Evolutionary conservation across 2,797 vertebrate genomes (phyloP).

Genomic region (Meda fulgida): DNA sequence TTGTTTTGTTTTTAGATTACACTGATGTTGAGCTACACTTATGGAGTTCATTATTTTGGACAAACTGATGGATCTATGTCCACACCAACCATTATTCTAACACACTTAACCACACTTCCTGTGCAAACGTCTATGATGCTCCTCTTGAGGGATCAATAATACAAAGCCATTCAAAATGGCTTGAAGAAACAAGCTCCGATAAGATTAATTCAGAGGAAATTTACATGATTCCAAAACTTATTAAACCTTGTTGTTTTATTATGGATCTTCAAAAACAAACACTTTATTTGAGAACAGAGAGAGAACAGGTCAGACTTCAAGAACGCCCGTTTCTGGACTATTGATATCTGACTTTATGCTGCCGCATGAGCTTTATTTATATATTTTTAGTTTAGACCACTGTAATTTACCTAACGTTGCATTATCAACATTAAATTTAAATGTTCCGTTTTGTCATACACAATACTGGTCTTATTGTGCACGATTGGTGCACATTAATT

Average conservation of each 20-base stretch:
- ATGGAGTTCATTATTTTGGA: constrained; percentile 66
- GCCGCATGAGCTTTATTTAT: background rate
- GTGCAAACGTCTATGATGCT: background rate
- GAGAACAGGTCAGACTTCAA: background rate
- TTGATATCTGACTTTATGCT: background rate
- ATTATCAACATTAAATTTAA: background rate
- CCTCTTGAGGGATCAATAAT: constrained; percentile 56
- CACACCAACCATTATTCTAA: too few species aligned
- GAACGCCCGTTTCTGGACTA: background rate
- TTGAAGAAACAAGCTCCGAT: constrained; percentile 50
- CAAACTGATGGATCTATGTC: too few species aligned
- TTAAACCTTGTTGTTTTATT: constrained; percentile 1
- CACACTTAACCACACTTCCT: constrained; percentile 12
- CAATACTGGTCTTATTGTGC: background rate
- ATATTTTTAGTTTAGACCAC: background rate
- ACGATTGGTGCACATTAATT: background rate
- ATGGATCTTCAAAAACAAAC: background rate
- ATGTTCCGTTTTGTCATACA: background rate
- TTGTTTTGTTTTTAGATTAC: background rate
- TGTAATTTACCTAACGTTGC: background rate
- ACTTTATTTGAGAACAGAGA: background rate
- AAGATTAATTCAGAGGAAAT: constrained; percentile 49
- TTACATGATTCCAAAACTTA: background rate
- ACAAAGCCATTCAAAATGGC: constrained; percentile 57
- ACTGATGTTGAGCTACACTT: constrained; percentile 60